These are phyloP conservation scores for Lasioglossum morio DNA, from an alignment of 2,888 invertebrate genomes.

Conservation along the genomic window DNA sequence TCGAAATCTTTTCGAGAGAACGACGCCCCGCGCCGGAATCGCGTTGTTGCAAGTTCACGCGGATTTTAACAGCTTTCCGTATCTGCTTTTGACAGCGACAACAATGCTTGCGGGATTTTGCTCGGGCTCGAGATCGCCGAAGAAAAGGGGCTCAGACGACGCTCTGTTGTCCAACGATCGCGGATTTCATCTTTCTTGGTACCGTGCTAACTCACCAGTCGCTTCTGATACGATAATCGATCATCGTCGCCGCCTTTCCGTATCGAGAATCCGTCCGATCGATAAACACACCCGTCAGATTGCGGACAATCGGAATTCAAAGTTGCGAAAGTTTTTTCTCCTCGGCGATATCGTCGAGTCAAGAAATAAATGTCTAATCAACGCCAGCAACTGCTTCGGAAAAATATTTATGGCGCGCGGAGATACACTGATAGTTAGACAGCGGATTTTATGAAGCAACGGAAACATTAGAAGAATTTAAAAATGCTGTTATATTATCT, in stretches of 20 bases:
- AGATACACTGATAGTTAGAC: too few species aligned
- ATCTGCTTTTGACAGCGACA: constrained; percentile 61
- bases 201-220: constrained; percentile 41
- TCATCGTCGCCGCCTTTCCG: background rate
- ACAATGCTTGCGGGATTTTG: constrained; percentile 48
- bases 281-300: background rate
- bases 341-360: too few species aligned
- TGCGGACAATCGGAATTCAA: background rate
- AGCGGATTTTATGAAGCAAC: too few species aligned
- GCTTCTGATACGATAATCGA: constrained; percentile 10
- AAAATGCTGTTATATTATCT: too few species aligned
- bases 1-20: constrained; percentile 59
- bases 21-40: constrained; percentile 44
- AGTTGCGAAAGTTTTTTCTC: background rate
- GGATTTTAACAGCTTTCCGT: constrained; percentile 63
- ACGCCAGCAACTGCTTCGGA: too few species aligned
- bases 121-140: constrained; percentile 23
- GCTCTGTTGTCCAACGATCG: constrained; percentile 61
- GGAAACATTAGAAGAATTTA: too few species aligned
- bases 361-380: too few species aligned
- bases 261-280: background rate
- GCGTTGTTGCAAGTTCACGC: constrained; percentile 61
- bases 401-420: too few species aligned
- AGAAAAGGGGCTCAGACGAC: constrained; percentile 46
- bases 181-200: constrained; percentile 68